Conservation (phyloP, 1,140 invertebrate species). For the Leucophenga varia region DNA sequence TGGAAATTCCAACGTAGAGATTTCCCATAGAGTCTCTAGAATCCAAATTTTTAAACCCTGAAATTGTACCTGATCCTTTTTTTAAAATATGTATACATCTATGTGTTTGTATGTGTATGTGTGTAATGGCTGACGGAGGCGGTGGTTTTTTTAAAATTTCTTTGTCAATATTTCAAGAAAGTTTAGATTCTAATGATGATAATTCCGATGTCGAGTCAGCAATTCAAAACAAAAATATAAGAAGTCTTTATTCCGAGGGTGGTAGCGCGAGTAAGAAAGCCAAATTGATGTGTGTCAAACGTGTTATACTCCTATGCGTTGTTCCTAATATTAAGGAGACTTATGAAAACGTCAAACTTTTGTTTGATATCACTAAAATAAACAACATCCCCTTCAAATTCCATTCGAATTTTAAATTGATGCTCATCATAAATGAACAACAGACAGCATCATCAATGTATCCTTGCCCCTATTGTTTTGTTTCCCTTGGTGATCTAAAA, state of each 20-base stretch:
- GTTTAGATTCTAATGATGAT: no score
- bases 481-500: no score
- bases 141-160: neutral
- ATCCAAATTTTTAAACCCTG: no score
- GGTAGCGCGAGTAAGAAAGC: neutral
- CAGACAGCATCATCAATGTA: no score
- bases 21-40: no score
- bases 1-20: no score
- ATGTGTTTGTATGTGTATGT: no score
- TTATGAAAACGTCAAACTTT: neutral
- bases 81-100: no score
- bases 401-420: neutral
- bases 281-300: neutral
- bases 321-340: no score
- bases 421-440: neutral
- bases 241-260: neutral
- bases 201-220: neutral
- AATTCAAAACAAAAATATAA: neutral
- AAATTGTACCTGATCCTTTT: no score
- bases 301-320: neutral
- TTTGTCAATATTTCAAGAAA: neutral
- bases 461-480: no score
- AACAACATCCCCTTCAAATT: neutral
- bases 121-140: neutral
- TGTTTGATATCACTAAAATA: neutral